These are phyloP conservation scores for Sus scrofa DNA, from an alignment of 2,113 vertebrate species.

Conservation along the genomic window DNA sequence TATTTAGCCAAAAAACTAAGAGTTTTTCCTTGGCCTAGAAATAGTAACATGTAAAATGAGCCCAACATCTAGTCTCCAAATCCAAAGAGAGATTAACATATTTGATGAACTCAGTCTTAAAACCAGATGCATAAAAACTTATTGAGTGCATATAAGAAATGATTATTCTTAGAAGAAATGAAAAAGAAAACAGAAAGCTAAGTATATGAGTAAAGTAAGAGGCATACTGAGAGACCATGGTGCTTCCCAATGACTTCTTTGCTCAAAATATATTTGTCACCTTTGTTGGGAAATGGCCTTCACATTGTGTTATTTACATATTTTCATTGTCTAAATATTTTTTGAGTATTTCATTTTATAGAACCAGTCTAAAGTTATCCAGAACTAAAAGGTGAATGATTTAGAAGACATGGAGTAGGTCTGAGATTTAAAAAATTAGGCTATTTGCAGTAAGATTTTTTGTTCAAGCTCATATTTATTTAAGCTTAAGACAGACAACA, in stretches of 20 bases:
- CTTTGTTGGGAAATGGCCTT: not conserved
- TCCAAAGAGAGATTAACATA: not conserved
- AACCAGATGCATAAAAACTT: not conserved
- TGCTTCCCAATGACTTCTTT: not conserved
- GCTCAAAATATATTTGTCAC: not conserved
- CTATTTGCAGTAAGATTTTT: not conserved
- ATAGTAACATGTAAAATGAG: conserved; percentile 17
- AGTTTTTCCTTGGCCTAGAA: conserved; percentile 1
- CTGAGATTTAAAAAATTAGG: not conserved
- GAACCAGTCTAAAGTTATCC: not conserved
- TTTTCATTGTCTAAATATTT: not conserved
- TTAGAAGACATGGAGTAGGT: not conserved
- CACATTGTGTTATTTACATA: not conserved
- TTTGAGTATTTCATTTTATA: not conserved
- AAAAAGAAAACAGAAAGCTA: not conserved
- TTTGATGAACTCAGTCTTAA: not conserved
- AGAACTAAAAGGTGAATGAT: not conserved
- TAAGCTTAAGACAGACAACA: not conserved
- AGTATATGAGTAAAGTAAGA: not conserved
- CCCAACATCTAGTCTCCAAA: not conserved
- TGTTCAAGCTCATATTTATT: not conserved
- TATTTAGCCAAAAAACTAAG: not conserved
- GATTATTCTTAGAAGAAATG: not conserved
- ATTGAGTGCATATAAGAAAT: not conserved
- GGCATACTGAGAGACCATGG: not conserved